These are phyloP conservation scores for Wasmannia auropunctata DNA, from an alignment of 1,140 invertebrate species.

Conservation along the genomic window DNA sequence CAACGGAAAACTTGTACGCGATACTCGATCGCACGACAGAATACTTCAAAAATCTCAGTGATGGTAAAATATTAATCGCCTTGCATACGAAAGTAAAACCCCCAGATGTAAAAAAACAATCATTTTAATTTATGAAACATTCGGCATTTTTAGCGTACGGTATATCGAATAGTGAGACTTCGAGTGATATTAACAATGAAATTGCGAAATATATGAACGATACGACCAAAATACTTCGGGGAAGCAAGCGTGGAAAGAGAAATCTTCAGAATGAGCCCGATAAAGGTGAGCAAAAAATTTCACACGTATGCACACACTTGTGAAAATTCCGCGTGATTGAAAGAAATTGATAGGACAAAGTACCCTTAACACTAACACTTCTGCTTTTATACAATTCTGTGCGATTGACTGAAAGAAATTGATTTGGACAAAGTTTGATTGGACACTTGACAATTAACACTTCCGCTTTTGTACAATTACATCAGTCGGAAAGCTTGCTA, in stretches of 20 bases:
- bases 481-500: constrained; percentile 27
- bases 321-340: constrained; percentile 2
- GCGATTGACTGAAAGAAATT: no score
- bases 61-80: constrained; percentile 60
- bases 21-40: constrained; percentile 47
- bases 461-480: not conserved
- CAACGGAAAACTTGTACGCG: constrained; percentile 8
- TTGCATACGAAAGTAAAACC: no score
- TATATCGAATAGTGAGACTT: constrained; percentile 43
- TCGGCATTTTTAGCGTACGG: constrained; percentile 27
- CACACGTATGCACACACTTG: not conserved
- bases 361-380: no score
- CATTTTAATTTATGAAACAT: constrained; percentile 5
- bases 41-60: constrained; percentile 67
- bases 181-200: constrained; percentile 46
- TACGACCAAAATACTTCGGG: constrained; percentile 19
- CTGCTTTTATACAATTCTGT: no score
- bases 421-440: no score
- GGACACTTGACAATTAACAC: no score
- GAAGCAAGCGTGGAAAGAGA: constrained; percentile 44
- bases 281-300: constrained; percentile 13
- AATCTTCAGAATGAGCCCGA: not conserved
- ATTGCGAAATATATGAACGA: constrained; percentile 65
- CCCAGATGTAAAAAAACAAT: not conserved
- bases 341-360: not conserved